Evolutionary conservation across 2,888 invertebrate species (phyloP), one percentile per base, ranked within the genome.

Genomic region (Augiades crinisus): DNA sequence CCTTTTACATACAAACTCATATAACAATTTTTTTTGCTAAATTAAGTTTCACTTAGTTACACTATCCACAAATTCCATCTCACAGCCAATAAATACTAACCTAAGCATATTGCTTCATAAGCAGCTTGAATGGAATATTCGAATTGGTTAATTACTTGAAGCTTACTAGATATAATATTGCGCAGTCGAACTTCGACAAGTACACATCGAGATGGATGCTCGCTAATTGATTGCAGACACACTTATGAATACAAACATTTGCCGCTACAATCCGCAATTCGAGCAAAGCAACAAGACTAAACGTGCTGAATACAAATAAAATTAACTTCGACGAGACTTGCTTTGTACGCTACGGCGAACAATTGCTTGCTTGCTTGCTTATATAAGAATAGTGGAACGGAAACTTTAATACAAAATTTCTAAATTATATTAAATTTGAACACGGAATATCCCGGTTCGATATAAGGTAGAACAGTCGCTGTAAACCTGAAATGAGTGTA

Each of bases 141-240:
- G 1, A 47, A 40, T 22, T 21, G 37, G 5, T 19, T 38, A 47
- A 22, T 33, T 47, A 47, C n/a, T 38, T 27, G n/a, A 27, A 27
- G 46, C 37, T 47, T 31, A 31, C 30, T n/a, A 38, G 46, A 43
- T 46, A 43, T 30, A 47, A 49, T 53, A 57, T 57, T 54, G 44
- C 54, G 49, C 53, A 54, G 47, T 54, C 47, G 43, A 61, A 60
- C 56, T 58, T 56, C 47, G 40, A 49, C 54, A 57, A 58, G 58
- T 57, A 60, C 56, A 60, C 62, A 69, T 57, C 54, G 58, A 60
- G 62, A 61, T 62, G 61, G 64, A 68, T 65, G 64, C 62, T 55
- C 55, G 54, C 67, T 73, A 72, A 72, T 74, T 72, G 68, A 70
- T 72, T 65, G 66, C 68, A 66, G 64, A 63, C 59, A 62, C 62